Base-by-base conservation (phyloP, 2,113 vertebrate species). In the Aramus guarauna region DNA sequence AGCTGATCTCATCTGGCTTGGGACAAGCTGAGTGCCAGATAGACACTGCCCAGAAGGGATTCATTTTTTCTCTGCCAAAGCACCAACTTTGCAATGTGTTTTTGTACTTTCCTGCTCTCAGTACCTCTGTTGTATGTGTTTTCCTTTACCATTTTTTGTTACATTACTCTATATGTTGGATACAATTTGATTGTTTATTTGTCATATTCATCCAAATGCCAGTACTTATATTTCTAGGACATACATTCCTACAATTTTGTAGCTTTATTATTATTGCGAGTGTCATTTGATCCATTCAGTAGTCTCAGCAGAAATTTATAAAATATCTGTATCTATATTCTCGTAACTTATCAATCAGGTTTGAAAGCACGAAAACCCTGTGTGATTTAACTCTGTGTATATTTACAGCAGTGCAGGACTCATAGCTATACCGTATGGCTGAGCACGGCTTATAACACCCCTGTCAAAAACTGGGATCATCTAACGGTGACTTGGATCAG, bases 341-440 rank as follows among this genome's bases (percentile, higher is more conserved):
- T 77, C 1, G 0, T 9, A 52, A 36, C 5, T 72, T 29, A 36
- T 36, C 17, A 32, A 29, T 58, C 21, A 58, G 36, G 24, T 21
- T 29, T 5, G 21, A 58, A 90, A 73, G 29, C 4, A 8, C 26
- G 12, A 29, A 37, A 84, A 45, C 22, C 3, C 21, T 7, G 10
- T 60, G 20, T 52, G 29, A 32, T 66, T 72, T 45, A 45, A 50
- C 20, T 62, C 21, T 36, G 9, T 2, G 3, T 52, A 19, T 45
- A 36, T 9, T 48, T 60, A 41, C 9, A 45, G 36, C 8, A 45
- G 21, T 4, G 8, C 32, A 74, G 34, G 48, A 73, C 34, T 58
- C 1, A 0, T 10, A 73, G 22, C 7, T 59, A 27, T 10, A 59
- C 24, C 0, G 0, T 0, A 2, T 24, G 16, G 32, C 24, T 56